phyloP scores from a whole-genome alignment of 2,888 invertebrate genomes.

The Trachelus tabidus region DNA sequence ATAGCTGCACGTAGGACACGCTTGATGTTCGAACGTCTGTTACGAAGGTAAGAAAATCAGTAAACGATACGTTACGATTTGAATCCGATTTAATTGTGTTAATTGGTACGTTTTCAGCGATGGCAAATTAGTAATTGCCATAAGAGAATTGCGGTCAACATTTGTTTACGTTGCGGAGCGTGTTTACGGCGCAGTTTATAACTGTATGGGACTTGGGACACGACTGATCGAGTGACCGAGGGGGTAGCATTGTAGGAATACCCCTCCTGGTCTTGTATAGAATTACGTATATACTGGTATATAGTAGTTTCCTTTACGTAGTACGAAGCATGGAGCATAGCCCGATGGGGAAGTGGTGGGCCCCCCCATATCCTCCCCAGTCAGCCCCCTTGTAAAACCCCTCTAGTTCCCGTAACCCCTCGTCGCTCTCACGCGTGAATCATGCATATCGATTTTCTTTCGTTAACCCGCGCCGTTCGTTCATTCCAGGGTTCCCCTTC shows the following conservation, averaged over 20 bases:
- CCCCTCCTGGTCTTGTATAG: slow-evolving; percentile 61
- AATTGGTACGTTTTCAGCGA: background rate
- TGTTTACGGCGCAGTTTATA: slow-evolving; percentile 44
- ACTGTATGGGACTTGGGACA: slow-evolving; percentile 59
- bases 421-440: slow-evolving; percentile 56
- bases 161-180: slow-evolving; percentile 25
- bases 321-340: slow-evolving; percentile 37
- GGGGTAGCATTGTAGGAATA: slow-evolving; percentile 63
- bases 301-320: slow-evolving; percentile 35
- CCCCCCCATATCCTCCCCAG: slow-evolving; percentile 24
- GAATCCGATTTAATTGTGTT: background rate
- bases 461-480: slow-evolving; percentile 37
- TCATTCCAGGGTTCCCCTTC: slow-evolving; percentile 26
- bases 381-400: slow-evolving; percentile 32
- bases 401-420: slow-evolving; percentile 33
- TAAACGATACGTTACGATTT: background rate
- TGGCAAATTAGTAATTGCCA: background rate
- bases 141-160: background rate
- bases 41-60: background rate
- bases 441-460: slow-evolving; percentile 66
- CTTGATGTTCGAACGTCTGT: background rate
- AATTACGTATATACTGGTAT: slow-evolving; percentile 25
- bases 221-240: slow-evolving; percentile 66
- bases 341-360: slow-evolving; percentile 42
- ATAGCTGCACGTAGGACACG: background rate